A percentile compares a stretch with the other conserved stretches of the same genome.
These are phyloP conservation scores for Herminia tarsipennalis DNA, from an alignment of 2,888 invertebrate species.

Conservation along the genomic window DNA sequence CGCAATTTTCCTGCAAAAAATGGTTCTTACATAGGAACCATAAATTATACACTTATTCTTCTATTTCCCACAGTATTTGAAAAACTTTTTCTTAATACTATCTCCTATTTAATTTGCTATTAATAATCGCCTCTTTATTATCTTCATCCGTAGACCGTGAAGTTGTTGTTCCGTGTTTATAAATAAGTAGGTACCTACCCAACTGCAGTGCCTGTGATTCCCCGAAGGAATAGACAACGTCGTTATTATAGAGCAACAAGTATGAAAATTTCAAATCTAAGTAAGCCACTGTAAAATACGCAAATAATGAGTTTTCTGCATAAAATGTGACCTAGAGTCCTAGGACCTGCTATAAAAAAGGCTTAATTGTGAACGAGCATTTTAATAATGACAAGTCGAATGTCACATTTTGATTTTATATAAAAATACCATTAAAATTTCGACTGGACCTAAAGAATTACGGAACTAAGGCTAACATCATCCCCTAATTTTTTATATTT, in stretches of 20 bases:
- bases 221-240: conserved; percentile 1
- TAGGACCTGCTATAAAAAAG: too few species aligned
- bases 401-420: too few species aligned
- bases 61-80: conserved; percentile 4
- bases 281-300: background rate
- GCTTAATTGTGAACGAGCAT: too few species aligned
- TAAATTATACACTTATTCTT: too few species aligned
- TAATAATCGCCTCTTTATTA: conserved; percentile 10
- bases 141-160: background rate
- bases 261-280: conserved; percentile 1
- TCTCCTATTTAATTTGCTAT: background rate
- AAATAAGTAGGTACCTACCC: conserved; percentile 11
- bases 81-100: background rate
- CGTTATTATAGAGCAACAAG: conserved; percentile 2
- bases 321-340: too few species aligned
- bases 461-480: too few species aligned
- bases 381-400: too few species aligned
- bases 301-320: background rate
- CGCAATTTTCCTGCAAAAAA: too few species aligned
- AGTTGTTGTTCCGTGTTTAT: background rate
- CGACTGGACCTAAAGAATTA: too few species aligned
- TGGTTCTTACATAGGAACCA: too few species aligned
- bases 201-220: conserved; percentile 5
- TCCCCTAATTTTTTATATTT: too few species aligned
- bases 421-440: too few species aligned